These are phyloP conservation scores for Lacanobia oleracea DNA, from an alignment of 2,888 invertebrate species.

Conservation along the genomic window DNA sequence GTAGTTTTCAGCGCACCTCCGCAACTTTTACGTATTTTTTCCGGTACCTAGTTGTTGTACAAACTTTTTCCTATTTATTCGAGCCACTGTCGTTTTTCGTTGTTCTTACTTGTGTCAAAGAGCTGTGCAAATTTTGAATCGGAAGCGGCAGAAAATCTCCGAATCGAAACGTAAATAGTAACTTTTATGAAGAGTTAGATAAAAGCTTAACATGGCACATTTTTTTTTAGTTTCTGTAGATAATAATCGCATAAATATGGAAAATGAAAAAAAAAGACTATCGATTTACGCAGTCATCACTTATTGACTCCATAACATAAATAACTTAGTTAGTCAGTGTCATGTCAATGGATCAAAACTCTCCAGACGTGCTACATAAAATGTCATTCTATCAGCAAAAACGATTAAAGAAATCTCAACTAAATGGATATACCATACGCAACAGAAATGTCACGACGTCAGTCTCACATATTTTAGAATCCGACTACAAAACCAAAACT, in stretches of 20 bases:
- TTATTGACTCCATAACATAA: too few species aligned
- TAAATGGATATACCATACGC: background rate
- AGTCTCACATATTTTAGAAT: background rate
- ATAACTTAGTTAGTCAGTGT: too few species aligned
- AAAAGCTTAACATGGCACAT: background rate
- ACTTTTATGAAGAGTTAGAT: background rate
- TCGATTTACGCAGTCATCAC: too few species aligned
- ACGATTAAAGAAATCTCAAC: background rate
- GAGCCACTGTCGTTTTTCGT: background rate
- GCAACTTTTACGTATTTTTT: slow-evolving; percentile 40
- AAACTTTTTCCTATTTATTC: slow-evolving; percentile 28
- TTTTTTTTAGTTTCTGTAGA: background rate
- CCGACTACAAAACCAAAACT: too few species aligned
- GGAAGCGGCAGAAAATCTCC: background rate
- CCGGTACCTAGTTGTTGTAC: background rate
- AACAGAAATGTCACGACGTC: background rate
- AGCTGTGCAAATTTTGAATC: background rate
- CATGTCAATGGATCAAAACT: too few species aligned
- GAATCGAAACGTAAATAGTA: background rate
- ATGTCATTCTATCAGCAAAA: too few species aligned
- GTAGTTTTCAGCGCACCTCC: slow-evolving; percentile 43
- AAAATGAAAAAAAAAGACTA: too few species aligned
- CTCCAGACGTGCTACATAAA: too few species aligned
- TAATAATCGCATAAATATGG: too few species aligned
- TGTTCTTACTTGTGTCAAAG: background rate